Conservation (phyloP, 2,888 invertebrate species). For the Ennomos fuscantarius region DNA sequence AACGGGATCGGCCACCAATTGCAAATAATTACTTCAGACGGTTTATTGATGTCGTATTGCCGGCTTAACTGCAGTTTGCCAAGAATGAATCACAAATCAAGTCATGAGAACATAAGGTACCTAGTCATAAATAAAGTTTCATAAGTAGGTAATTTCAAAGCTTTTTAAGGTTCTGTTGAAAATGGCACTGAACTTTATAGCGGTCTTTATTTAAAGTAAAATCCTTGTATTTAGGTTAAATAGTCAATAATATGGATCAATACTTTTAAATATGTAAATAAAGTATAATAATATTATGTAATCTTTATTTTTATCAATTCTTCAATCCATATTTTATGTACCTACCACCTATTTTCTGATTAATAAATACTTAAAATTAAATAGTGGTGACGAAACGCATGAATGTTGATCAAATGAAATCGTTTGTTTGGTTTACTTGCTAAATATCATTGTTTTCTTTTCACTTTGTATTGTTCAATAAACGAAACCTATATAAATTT, state of each 20-base stretch:
- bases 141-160: background rate
- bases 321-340: no score
- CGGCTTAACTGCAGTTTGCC: slow-evolving; percentile 12
- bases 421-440: no score
- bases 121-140: background rate
- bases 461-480: no score
- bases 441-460: no score
- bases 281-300: no score
- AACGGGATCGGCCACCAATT: slow-evolving; percentile 33
- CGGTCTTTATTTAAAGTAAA: background rate
- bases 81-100: slow-evolving; percentile 15
- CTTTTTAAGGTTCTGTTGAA: background rate
- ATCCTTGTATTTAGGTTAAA: slow-evolving; percentile 4
- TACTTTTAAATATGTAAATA: slow-evolving; percentile 14
- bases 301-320: no score
- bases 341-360: no score
- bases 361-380: no score
- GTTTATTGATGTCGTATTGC: slow-evolving; percentile 30
- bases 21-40: slow-evolving; percentile 27
- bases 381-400: no score
- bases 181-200: background rate
- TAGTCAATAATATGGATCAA: background rate
- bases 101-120: background rate
- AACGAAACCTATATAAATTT: no score
- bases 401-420: no score